phyloP scores from a whole-genome alignment of 2,888 invertebrate genomes.

The Muscina levida region DNA sequence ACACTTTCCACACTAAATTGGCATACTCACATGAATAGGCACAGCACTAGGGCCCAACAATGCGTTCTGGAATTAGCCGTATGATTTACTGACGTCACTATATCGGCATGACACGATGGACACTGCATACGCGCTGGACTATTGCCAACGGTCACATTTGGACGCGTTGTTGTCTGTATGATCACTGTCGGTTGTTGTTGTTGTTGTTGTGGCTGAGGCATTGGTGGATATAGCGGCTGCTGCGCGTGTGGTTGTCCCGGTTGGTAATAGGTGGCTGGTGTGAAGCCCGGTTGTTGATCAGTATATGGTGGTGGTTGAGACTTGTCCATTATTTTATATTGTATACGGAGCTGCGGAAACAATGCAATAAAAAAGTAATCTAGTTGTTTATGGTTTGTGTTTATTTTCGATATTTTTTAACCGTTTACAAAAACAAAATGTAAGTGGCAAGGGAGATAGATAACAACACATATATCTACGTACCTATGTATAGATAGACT shows the following conservation, averaged over 20 bases:
- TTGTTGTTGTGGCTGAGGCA: conserved; percentile 67
- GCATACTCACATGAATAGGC: conserved; percentile 75
- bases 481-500: no score
- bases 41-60: conserved; percentile 75
- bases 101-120: conserved; percentile 80
- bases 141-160: conserved; percentile 70
- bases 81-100: conserved; percentile 79
- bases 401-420: no score
- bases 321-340: conserved; percentile 43
- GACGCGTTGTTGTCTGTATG: conserved; percentile 72
- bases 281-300: conserved; percentile 70
- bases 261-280: conserved; percentile 76
- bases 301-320: conserved; percentile 75
- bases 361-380: neutral
- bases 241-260: conserved; percentile 68
- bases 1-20: no score
- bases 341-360: neutral
- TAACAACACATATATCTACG: no score
- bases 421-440: no score
- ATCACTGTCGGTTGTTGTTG: conserved; percentile 74
- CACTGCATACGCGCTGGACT: conserved; percentile 77
- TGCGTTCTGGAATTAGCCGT: conserved; percentile 75
- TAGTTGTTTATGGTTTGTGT: no score
- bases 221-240: conserved; percentile 43
- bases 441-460: no score